Evolutionary conservation across 2,797 vertebrate genomes (phyloP).

Genomic region (Periparus ater): DNA sequence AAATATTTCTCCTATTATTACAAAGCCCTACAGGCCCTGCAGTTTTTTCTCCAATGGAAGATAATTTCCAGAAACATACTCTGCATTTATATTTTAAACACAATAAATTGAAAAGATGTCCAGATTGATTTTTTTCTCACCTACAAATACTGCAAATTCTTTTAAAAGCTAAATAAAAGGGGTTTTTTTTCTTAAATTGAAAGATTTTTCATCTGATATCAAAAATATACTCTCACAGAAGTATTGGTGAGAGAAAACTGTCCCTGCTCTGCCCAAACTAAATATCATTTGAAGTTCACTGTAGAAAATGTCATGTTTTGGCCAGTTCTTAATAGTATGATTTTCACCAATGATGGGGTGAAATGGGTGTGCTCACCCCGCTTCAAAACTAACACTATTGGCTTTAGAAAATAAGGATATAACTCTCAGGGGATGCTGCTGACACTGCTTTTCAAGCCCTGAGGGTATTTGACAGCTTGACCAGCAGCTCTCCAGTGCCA

Average conservation of each 20-base stretch:
- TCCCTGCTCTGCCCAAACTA: neutral
- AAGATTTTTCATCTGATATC: neutral
- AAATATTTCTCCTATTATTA: neutral
- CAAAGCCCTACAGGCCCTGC: neutral
- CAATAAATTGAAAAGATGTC: neutral
- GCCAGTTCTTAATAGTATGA: neutral
- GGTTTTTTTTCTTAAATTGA: accelerated
- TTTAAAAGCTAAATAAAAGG: neutral
- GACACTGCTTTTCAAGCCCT: neutral
- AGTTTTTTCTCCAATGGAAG: neutral
- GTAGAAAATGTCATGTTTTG: neutral
- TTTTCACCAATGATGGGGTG: neutral
- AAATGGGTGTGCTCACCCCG: neutral
- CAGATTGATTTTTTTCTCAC: neutral
- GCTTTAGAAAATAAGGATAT: neutral
- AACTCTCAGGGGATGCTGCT: neutral
- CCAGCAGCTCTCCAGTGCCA: neutral
- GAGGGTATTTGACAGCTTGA: neutral
- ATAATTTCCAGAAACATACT: neutral
- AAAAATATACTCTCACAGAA: neutral
- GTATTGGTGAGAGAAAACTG: neutral
- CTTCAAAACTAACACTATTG: neutral
- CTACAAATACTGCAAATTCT: neutral
- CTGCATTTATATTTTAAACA: neutral
- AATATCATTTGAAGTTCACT: neutral